These are phyloP conservation scores for Stylophora pistillata DNA, from an alignment of 64 coral and sea anemone species.

Conservation along the genomic window DNA sequence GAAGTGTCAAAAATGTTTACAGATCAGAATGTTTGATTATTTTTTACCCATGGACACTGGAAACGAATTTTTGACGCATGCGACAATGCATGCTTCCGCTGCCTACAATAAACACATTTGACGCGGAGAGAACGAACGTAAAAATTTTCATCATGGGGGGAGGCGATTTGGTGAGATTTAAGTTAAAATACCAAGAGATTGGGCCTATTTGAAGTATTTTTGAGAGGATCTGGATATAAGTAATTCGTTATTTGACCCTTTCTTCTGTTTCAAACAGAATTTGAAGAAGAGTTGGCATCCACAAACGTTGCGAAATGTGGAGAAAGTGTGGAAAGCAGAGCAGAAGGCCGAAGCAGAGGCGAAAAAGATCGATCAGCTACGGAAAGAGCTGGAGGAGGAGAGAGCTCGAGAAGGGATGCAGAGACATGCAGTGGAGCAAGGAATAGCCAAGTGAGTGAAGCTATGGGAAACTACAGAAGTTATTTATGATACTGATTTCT, in stretches of 20 bases:
- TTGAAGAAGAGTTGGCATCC: constrained; percentile 99
- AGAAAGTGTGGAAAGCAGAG: constrained; percentile 99
- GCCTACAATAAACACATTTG: not conserved
- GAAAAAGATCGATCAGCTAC: constrained; percentile 98
- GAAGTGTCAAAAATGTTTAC: too few species aligned
- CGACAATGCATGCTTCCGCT: not conserved
- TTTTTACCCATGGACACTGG: not conserved
- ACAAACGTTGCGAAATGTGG: constrained; percentile 97
- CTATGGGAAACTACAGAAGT: not conserved
- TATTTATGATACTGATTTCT: too few species aligned
- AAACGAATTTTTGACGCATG: not conserved
- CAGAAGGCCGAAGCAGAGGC: constrained; percentile 94
- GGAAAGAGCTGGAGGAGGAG: constrained; percentile 87
- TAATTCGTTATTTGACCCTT: not conserved
- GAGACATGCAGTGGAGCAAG: constrained; percentile 96
- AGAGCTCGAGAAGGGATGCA: constrained; percentile 97
- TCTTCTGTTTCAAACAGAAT: constrained; percentile 74
- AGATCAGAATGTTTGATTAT: too few species aligned
- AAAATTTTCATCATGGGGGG: constrained; percentile 74
- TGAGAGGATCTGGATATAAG: not conserved
- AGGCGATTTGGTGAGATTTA: constrained; percentile 88
- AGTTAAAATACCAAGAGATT: not conserved
- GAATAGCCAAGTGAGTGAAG: constrained; percentile 71
- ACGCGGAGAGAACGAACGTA: not conserved
- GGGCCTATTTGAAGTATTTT: not conserved